Conservation (phyloP, 2,888 invertebrate species). For the Cryptus armator region DNA sequence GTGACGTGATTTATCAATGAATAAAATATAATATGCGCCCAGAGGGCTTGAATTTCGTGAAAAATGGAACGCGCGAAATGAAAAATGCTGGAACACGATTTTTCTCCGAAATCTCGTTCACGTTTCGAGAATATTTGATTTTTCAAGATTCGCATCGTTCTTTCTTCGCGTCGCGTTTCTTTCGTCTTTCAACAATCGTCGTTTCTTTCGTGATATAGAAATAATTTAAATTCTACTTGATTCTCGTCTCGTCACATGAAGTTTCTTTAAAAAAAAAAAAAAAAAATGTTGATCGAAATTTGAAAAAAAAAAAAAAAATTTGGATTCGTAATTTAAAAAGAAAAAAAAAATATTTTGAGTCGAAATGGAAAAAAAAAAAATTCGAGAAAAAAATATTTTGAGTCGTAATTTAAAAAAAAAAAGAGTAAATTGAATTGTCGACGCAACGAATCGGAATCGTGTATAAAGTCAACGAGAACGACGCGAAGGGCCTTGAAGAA, state of each 20-base stretch:
- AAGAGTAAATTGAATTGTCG: not conserved
- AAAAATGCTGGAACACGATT: slow-evolving; percentile 25
- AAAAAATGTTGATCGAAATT: not conserved
- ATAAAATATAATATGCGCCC: not conserved
- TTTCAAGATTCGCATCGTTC: slow-evolving; percentile 29
- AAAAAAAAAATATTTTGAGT: not conserved
- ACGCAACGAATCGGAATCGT: slow-evolving; percentile 17
- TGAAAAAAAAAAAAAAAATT: not conserved
- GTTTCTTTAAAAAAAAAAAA: not conserved
- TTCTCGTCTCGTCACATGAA: not conserved
- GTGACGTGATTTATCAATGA: slow-evolving; percentile 39
- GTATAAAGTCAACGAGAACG: not conserved
- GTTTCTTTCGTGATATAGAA: not conserved
- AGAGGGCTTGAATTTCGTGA: not conserved
- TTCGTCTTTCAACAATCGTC: not conserved
- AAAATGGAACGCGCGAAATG: not conserved
- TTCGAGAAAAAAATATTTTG: not conserved
- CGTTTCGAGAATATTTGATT: slow-evolving; percentile 31
- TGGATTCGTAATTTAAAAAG: not conserved
- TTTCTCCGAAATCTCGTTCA: slow-evolving; percentile 38
- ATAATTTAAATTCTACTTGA: not conserved
- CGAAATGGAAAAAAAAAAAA: not conserved
- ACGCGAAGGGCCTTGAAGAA: slow-evolving; percentile 13
- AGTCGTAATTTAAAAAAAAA: not conserved
- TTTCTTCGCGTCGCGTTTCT: not conserved